phyloP scores from a whole-genome alignment of 2,797 vertebrate genomes.

The Melanotaenia nigrans region DNA sequence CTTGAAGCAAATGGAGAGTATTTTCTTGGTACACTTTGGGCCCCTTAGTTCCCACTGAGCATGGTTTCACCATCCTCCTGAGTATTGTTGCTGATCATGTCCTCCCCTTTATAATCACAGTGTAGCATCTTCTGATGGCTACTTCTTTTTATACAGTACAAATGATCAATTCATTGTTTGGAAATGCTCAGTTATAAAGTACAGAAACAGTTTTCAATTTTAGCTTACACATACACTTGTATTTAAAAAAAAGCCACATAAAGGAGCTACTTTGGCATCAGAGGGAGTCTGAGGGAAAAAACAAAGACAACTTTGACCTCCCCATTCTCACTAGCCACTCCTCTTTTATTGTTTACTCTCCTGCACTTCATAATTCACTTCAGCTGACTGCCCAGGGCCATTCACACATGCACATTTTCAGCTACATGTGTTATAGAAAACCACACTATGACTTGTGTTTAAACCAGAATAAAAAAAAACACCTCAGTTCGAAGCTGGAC shows the following conservation, averaged over 20 bases:
- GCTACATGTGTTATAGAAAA: background rate
- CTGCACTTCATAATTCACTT: conserved; percentile 32
- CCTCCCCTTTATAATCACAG: no score
- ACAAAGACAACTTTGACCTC: conserved; percentile 31
- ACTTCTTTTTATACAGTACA: background rate
- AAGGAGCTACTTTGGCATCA: conserved; percentile 22
- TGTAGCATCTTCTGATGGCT: no score
- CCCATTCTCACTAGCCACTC: conserved; percentile 24
- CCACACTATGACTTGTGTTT: background rate
- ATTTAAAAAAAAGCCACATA: background rate
- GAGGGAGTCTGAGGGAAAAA: conserved; percentile 36
- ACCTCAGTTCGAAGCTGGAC: background rate
- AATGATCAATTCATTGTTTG: background rate
- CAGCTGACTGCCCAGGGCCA: conserved; percentile 7
- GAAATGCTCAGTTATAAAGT: background rate
- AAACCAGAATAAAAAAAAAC: background rate
- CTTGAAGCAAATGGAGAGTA: no score
- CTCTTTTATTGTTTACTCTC: conserved; percentile 35
- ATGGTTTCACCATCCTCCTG: no score
- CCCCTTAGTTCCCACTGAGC: no score
- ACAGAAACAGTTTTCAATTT: background rate
- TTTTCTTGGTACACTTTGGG: no score
- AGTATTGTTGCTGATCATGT: no score
- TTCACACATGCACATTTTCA: conserved; percentile 12
- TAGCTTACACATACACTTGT: background rate